Evolutionary conservation across 2,113 vertebrate species (phyloP).

Genomic region (Xyrauchen texanus): DNA sequence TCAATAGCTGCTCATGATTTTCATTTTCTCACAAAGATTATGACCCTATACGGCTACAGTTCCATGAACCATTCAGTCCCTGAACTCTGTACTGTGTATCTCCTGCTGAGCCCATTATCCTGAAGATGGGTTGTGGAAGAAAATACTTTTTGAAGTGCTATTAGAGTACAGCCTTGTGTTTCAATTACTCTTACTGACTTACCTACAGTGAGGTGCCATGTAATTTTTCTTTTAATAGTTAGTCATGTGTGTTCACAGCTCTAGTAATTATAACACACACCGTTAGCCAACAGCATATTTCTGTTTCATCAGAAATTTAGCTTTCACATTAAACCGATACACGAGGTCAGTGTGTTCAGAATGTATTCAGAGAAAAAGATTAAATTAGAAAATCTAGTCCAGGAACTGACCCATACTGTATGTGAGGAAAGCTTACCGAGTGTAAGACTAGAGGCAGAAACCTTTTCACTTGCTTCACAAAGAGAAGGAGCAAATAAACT

Average conservation of each 20-base stretch:
- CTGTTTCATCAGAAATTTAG: neutral
- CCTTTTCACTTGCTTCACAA: neutral
- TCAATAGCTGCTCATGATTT: neutral
- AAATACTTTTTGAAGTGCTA: slow-evolving; percentile 27
- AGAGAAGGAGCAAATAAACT: neutral
- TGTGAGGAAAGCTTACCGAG: slow-evolving; percentile 54
- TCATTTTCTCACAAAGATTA: neutral
- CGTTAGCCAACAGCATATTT: too few species aligned
- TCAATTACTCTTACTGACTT: slow-evolving; percentile 4
- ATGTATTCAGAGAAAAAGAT: slow-evolving; percentile 14
- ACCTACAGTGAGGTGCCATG: neutral
- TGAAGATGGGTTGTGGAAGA: slow-evolving; percentile 5
- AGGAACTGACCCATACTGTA: slow-evolving; percentile 37
- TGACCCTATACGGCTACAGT: neutral
- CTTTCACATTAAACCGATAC: neutral
- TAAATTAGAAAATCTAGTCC: neutral
- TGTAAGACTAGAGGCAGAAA: slow-evolving; percentile 58
- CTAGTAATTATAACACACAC: neutral
- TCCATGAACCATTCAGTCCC: slow-evolving; percentile 22
- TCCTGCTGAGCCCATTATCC: slow-evolving; percentile 2
- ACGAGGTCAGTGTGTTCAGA: slow-evolving; percentile 1
- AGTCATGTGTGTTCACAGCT: neutral
- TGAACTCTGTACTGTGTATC: neutral
- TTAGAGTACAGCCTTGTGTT: neutral
- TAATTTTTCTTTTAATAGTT: neutral